Conservation (phyloP, 2,888 invertebrate genomes). For the Mycogona germanica region DNA sequence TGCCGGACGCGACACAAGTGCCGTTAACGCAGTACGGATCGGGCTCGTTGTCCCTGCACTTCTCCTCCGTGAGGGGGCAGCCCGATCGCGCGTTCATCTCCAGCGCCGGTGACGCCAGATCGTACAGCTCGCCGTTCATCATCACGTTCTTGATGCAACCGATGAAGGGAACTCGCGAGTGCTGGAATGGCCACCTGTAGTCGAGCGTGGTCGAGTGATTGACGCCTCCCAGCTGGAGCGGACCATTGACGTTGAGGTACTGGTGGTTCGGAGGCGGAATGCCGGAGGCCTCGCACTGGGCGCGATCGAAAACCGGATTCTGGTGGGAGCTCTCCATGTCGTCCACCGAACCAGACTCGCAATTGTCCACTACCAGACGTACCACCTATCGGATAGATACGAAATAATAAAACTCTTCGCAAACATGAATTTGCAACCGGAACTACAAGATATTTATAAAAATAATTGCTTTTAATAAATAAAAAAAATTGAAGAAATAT, state of each 20-base stretch:
- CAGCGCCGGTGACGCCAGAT: conserved; percentile 66
- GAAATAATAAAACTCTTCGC: too few species aligned
- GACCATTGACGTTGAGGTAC: conserved; percentile 70
- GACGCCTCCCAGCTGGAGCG: conserved; percentile 57
- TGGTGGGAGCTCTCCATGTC: conserved; percentile 12
- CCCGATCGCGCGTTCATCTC: conserved; percentile 28
- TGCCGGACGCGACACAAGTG: conserved; percentile 28
- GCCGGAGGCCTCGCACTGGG: conserved; percentile 78
- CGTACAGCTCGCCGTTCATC: conserved; percentile 49
- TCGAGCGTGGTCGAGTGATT: conserved; percentile 24
- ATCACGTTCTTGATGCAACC: conserved; percentile 89
- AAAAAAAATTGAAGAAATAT: too few species aligned
- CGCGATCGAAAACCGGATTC: conserved; percentile 74
- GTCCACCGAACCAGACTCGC: conserved; percentile 25
- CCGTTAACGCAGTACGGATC: conserved; percentile 22
- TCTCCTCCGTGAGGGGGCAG: conserved; percentile 36
- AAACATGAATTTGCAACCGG: too few species aligned
- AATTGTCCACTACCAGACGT: conserved; percentile 63
- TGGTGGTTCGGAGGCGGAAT: conserved; percentile 63
- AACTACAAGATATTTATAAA: too few species aligned
- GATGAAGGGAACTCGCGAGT: conserved; percentile 56
- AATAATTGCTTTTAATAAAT: too few species aligned
- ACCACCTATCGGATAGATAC: conserved; percentile 42
- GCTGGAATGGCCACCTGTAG: conserved; percentile 53
- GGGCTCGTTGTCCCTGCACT: conserved; percentile 32